Conservation (phyloP, 2,888 invertebrate species). For the Apodemia hepburni region DNA sequence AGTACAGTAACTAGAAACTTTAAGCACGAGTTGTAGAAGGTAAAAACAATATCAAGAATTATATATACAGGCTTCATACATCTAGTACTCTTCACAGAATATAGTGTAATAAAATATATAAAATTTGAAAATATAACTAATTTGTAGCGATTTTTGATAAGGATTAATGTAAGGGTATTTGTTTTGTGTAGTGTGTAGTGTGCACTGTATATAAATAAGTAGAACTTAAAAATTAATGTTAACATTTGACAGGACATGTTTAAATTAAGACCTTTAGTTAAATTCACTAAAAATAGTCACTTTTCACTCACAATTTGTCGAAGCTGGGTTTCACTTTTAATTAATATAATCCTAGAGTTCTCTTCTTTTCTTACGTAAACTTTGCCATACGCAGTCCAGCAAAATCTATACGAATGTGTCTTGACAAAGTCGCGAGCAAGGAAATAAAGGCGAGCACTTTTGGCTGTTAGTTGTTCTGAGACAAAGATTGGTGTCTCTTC, state of each 20-base stretch:
- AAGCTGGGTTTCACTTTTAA: constrained; percentile 22
- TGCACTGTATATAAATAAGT: background rate
- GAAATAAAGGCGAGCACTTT: background rate
- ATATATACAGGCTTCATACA: too few relatives aligned
- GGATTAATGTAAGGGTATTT: background rate
- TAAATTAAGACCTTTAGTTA: background rate
- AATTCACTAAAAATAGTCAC: background rate
- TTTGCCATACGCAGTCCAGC: constrained; percentile 19
- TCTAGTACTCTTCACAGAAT: too few relatives aligned
- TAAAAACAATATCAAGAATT: too few relatives aligned
- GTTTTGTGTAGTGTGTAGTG: background rate
- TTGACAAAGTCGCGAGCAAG: constrained; percentile 9
- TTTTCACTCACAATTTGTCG: constrained; percentile 15
- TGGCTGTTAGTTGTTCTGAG: too few relatives aligned
- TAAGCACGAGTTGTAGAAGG: background rate
- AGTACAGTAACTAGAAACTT: background rate
- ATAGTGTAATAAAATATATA: too few relatives aligned
- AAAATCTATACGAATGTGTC: constrained; percentile 13
- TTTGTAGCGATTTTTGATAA: too few relatives aligned
- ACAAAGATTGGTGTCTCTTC: constrained; percentile 20
- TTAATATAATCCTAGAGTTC: constrained; percentile 18
- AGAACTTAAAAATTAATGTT: background rate
- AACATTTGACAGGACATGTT: background rate
- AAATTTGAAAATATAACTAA: too few relatives aligned
- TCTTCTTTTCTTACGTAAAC: background rate